A percentile compares a stretch with the other conserved stretches of the same genome.
Evolutionary conservation across 2,888 invertebrate species (phyloP).

Genomic region (Cantharis nigra): DNA sequence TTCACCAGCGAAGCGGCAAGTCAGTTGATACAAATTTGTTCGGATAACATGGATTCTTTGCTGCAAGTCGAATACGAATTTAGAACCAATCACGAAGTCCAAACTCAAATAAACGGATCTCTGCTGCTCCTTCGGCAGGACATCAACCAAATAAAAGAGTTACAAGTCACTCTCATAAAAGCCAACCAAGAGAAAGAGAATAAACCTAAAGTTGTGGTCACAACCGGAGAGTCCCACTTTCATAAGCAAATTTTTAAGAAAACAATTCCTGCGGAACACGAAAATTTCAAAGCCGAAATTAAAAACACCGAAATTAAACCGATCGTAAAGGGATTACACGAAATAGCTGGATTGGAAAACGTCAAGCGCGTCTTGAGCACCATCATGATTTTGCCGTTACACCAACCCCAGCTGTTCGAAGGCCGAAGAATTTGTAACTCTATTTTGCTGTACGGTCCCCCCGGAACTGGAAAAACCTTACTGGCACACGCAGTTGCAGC

Average conservation of each 20-base stretch:
- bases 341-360: constrained; percentile 58
- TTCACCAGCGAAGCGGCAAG: background rate
- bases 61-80: background rate
- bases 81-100: background rate
- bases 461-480: constrained; percentile 58
- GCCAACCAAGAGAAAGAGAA: background rate
- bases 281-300: background rate
- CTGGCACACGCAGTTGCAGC: constrained; percentile 55
- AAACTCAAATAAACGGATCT: background rate
- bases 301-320: constrained; percentile 41
- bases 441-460: constrained; percentile 60
- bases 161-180: background rate
- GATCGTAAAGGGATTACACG: constrained; percentile 49
- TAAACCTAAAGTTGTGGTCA: background rate
- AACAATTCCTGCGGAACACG: background rate
- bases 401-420: constrained; percentile 61
- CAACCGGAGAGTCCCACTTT: background rate
- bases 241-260: background rate
- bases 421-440: constrained; percentile 56
- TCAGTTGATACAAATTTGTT: background rate
- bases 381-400: constrained; percentile 58
- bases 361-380: constrained; percentile 58
- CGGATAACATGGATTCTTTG: background rate
- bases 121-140: background rate
- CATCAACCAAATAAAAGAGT: background rate